A percentile compares a stretch with the other conserved stretches of the same genome.
These are phyloP conservation scores for Elymnias hypermnestra DNA, from an alignment of 1,140 invertebrate genomes.

Conservation along the genomic window DNA sequence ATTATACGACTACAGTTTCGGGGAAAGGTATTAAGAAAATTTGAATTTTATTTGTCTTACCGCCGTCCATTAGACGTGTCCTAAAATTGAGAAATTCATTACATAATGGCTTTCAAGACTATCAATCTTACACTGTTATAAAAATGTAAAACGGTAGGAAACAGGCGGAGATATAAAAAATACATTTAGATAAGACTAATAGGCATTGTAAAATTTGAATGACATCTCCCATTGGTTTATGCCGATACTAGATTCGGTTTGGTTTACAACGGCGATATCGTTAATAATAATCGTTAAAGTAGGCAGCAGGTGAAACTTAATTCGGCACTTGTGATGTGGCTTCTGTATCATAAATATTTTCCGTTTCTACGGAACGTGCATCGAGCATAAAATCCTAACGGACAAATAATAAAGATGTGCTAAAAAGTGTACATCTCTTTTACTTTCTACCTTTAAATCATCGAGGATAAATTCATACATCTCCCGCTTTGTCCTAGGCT, in stretches of 20 bases:
- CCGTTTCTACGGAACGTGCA: background rate
- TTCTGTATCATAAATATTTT: slow-evolving; percentile 11
- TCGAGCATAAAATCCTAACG: no score
- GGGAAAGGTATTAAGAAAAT: slow-evolving; percentile 1
- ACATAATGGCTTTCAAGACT: slow-evolving; percentile 35
- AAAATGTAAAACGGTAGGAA: slow-evolving; percentile 58
- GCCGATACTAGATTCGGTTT: slow-evolving; percentile 30
- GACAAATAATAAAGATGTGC: no score
- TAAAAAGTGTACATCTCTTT: no score
- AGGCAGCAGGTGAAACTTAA: slow-evolving; percentile 26
- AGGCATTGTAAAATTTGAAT: slow-evolving; percentile 52
- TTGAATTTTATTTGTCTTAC: slow-evolving; percentile 12
- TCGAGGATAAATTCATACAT: no score
- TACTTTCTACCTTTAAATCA: no score
- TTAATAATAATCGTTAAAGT: slow-evolving; percentile 24
- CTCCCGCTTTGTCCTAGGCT: no score
- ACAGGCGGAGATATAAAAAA: slow-evolving; percentile 47
- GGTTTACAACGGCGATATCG: slow-evolving; percentile 30
- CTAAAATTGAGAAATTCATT: slow-evolving; percentile 29
- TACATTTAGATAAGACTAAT: slow-evolving; percentile 62
- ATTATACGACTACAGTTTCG: no score
- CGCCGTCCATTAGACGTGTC: slow-evolving; percentile 31
- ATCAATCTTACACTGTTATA: slow-evolving; percentile 38
- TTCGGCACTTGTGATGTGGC: slow-evolving; percentile 16
- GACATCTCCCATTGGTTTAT: slow-evolving; percentile 37